Evolutionary conservation across 2,797 vertebrate species (phyloP).

Genomic region (Podarcis siculus): DNA sequence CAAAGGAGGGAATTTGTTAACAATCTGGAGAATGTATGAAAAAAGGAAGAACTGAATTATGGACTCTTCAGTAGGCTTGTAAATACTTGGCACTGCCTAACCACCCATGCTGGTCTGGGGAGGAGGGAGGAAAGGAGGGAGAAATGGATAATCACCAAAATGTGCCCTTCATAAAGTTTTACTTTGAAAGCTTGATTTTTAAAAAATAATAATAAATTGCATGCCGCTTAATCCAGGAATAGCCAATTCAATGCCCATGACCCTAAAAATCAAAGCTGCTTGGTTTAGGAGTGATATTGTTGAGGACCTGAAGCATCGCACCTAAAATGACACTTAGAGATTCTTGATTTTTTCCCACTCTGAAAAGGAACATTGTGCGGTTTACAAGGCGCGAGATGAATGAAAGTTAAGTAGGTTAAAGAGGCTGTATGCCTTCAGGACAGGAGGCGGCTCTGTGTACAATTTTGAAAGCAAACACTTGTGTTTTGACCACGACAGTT

Average conservation of each 20-base stretch:
- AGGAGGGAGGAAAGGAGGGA: not conserved
- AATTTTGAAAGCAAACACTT: conserved; percentile 52
- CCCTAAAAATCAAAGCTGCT: not conserved
- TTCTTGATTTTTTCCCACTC: conserved; percentile 30
- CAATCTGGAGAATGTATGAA: conserved; percentile 23
- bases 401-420: conserved; percentile 59
- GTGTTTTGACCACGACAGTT: conserved; percentile 54
- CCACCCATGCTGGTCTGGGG: accelerated
- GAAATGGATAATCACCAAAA: conserved; percentile 27
- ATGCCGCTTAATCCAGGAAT: no score
- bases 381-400: conserved; percentile 45
- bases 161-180: not conserved
- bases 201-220: no score
- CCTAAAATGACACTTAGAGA: conserved; percentile 9
- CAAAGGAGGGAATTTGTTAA: conserved; percentile 61
- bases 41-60: conserved; percentile 33
- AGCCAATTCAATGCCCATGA: no score
- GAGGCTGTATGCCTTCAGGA: conserved; percentile 42
- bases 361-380: conserved; percentile 41
- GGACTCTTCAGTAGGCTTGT: conserved; percentile 22
- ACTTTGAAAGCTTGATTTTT: conserved; percentile 2
- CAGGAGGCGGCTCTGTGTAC: conserved; percentile 36
- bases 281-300: not conserved
- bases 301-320: not conserved
- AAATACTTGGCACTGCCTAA: conserved; percentile 34